Base-by-base conservation (phyloP, 2,797 vertebrate species). In the Buceros bicornis region DNA sequence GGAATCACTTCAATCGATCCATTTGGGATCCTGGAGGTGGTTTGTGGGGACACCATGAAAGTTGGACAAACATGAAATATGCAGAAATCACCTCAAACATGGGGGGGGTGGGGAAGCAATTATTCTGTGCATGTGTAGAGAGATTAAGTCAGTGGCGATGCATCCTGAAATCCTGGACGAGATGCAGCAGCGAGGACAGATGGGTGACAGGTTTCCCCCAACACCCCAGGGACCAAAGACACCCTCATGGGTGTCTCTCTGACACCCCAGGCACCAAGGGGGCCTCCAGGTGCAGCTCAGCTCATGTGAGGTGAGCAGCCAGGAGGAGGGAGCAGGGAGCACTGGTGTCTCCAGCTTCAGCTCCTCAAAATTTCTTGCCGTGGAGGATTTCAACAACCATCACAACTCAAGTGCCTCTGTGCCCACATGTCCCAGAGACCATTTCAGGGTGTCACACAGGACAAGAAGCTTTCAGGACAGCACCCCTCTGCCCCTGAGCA, bases 351-450 rank as follows among this genome's bases (percentile, higher is more conserved):
- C 5, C 0, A 1, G 1, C 11, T 64, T 54, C 78, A 87, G 45
- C 17, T 70, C 28, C 56, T 12, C 62, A 5, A 4, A 13, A 29
- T 29, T 40, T 19, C 29, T 33, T 29, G 5, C 13, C 2, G 1
- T 1, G 3, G 42, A 13, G 29, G 20, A 22, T 82, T 79, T 48
- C 53, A 67, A 11, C 6, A 26, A 28, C 12, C 25, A 11, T 4
- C 31, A 5, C 0, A 0, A 21, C 29, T 24, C 57, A 35, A 2
- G 7, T 62, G 10, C 45, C 7, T 29, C 65, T 3, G 0, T 7
- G 33, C 13, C 26, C 60, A 31, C 0, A 0, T 3, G 24, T 7
- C 24, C 62, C 51, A 35, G 22, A 19, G 33, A 17, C 16, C 1
- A 2, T 26, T 33, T 28, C 21, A 48, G 54, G 37, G 16, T 0